Evolutionary conservation across 2,797 vertebrate species (phyloP).

Genomic region (Chaetophractus vellerosus): DNA sequence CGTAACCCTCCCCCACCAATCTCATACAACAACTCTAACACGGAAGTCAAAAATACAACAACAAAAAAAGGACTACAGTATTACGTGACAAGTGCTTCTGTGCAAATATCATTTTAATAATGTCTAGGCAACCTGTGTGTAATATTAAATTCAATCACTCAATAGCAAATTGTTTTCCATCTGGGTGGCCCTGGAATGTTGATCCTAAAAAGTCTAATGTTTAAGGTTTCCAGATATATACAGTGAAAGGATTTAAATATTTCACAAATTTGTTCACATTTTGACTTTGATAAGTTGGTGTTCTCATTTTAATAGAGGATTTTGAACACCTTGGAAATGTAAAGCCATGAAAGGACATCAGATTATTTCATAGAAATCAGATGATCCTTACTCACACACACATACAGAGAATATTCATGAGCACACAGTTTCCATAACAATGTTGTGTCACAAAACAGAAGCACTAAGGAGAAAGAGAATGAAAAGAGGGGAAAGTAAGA

Average conservation of each 20-base stretch:
- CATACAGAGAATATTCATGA: background rate
- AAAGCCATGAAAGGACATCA: background rate
- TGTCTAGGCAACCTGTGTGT: background rate
- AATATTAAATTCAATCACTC: background rate
- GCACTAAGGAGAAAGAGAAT: background rate
- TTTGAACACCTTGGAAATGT: background rate
- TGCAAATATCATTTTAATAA: background rate
- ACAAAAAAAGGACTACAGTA: background rate
- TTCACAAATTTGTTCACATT: constrained; percentile 19
- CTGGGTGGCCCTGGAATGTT: background rate
- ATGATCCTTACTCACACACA: background rate
- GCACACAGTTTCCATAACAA: background rate
- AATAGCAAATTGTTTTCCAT: background rate
- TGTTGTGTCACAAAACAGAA: background rate
- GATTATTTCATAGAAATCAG: constrained; percentile 33
- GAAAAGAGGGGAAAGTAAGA: background rate
- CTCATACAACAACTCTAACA: background rate
- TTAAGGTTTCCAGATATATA: background rate
- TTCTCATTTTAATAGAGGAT: background rate
- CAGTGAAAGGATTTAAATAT: background rate
- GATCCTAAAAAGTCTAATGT: background rate
- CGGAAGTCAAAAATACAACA: background rate
- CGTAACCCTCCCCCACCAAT: background rate
- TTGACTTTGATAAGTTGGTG: background rate
- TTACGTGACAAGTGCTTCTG: background rate